phyloP scores from a whole-genome alignment of 1,140 invertebrate species.

The Elymnias hypermnestra region DNA sequence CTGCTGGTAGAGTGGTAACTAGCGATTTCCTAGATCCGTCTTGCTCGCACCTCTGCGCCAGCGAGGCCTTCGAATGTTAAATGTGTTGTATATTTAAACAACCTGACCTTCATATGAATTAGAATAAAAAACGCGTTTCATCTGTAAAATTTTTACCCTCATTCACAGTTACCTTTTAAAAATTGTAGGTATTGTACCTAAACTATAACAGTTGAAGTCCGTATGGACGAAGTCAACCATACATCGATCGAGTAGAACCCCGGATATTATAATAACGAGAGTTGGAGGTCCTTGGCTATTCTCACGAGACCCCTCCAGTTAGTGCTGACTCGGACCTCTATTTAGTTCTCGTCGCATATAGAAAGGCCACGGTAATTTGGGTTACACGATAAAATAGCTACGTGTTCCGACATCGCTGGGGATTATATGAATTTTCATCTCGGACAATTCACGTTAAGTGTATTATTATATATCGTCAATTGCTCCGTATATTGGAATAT shows the following conservation, averaged over 20 bases:
- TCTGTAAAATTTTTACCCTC: no score
- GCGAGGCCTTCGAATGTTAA: no score
- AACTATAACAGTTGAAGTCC: not conserved
- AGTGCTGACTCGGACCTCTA: not conserved
- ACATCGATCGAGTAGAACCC: constrained; percentile 11
- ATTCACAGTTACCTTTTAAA: no score
- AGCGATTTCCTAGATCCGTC: no score
- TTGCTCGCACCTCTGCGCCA: no score
- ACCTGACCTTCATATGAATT: no score
- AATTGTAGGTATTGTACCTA: not conserved
- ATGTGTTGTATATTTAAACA: no score
- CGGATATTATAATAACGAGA: constrained; percentile 20
- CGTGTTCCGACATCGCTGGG: constrained; percentile 11
- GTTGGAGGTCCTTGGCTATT: constrained; percentile 13
- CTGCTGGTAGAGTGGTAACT: no score
- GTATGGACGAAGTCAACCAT: constrained; percentile 15
- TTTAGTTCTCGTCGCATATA: constrained; percentile 1
- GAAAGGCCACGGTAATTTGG: constrained; percentile 11
- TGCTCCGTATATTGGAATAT: no score
- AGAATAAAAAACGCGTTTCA: no score
- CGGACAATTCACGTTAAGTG: constrained; percentile 1
- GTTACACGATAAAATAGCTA: not conserved
- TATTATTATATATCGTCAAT: no score
- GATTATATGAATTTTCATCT: constrained; percentile 7
- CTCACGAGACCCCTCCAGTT: constrained; percentile 10